Percentiles rank a stretch among this genome's conserved stretches.
phyloP scores from a whole-genome alignment of 2,113 vertebrate genomes.

The Nymphicus hollandicus region DNA sequence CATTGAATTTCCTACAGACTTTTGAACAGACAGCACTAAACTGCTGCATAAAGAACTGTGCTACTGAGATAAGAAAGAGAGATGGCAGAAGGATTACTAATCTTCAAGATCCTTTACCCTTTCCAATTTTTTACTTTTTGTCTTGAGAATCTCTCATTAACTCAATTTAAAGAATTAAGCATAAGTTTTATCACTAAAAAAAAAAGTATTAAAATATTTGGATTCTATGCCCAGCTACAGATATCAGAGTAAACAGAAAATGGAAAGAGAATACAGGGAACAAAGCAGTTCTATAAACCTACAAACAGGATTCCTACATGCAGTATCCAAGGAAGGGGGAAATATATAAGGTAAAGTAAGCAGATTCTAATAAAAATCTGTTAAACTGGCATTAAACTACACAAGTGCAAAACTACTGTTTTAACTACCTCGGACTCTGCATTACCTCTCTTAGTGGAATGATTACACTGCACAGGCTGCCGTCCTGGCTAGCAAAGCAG shows the following conservation, averaged over 20 bases:
- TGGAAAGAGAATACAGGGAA: not conserved
- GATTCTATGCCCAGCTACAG: not conserved
- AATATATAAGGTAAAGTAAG: not conserved
- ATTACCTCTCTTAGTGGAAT: conserved; percentile 91
- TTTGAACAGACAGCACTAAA: not conserved
- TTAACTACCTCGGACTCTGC: not conserved
- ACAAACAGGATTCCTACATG: not conserved
- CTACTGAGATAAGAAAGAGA: not conserved
- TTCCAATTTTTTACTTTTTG: not conserved
- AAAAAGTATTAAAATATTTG: not conserved
- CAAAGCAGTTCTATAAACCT: not conserved
- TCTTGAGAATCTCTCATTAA: not conserved
- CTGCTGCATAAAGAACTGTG: not conserved
- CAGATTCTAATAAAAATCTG: not conserved
- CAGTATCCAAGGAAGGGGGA: not conserved
- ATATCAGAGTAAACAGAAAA: not conserved
- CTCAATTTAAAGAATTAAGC: not conserved
- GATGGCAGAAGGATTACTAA: not conserved
- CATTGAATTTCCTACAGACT: not conserved
- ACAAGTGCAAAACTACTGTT: not conserved
- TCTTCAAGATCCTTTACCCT: not conserved
- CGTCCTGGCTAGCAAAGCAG: conserved; percentile 95
- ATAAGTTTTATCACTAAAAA: not conserved
- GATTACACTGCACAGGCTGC: conserved; percentile 87
- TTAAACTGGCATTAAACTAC: not conserved